A percentile compares a stretch with the other conserved stretches of the same genome.
phyloP scores from a whole-genome alignment of 2,113 vertebrate species.

The Sorex fumeus region DNA sequence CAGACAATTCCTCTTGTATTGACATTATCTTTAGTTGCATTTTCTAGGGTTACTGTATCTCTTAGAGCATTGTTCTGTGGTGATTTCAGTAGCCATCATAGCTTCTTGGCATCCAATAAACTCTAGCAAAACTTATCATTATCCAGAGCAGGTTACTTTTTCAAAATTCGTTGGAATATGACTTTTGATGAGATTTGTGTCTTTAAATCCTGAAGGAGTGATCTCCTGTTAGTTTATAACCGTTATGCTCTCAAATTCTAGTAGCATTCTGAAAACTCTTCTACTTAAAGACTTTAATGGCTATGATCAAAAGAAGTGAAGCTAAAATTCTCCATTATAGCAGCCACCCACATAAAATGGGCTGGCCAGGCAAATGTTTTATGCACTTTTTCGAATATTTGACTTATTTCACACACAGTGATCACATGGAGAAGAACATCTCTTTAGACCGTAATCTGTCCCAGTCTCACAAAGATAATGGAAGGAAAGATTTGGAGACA shows the following conservation, averaged over 20 bases:
- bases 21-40: background rate
- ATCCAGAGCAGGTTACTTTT: conserved; percentile 17
- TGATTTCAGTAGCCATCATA: background rate
- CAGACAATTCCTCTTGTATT: conserved; percentile 8
- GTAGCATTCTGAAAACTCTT: conserved; percentile 16
- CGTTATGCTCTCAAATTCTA: background rate
- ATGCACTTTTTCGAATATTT: conserved; percentile 8
- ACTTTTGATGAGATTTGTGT: conserved; percentile 20
- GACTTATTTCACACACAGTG: background rate
- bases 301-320: conserved; percentile 13
- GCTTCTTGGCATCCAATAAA: background rate
- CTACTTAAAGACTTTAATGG: conserved; percentile 47
- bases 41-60: conserved; percentile 16
- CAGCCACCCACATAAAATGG: background rate
- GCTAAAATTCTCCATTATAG: background rate
- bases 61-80: conserved; percentile 22
- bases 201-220: conserved; percentile 43
- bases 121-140: background rate
- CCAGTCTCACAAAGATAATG: conserved; percentile 14
- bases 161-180: background rate
- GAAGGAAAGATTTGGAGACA: conserved; percentile 35
- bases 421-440: background rate
- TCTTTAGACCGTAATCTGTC: background rate
- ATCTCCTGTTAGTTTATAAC: background rate
- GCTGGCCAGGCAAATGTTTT: background rate